Percentiles rank a stretch among this genome's conserved stretches.
Conservation (phyloP, 2,113 vertebrate genomes). For the Tonatia bakeri region DNA sequence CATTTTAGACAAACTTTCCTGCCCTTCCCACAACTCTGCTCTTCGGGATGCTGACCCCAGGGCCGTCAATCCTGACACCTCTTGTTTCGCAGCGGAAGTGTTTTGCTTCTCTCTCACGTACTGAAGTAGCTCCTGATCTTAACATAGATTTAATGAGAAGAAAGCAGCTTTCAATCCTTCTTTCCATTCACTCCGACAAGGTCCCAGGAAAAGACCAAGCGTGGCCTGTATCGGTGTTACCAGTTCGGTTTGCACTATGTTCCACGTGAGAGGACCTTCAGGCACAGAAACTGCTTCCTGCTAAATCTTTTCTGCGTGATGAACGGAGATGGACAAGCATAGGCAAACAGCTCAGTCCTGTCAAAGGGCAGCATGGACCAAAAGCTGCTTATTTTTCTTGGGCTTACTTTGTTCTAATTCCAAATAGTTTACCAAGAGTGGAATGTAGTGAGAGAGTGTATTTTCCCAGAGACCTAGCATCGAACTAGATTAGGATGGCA, state of each 20-base stretch:
- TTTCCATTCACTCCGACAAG: neutral
- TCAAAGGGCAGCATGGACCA: neutral
- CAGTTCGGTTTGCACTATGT: neutral
- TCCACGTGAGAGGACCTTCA: neutral
- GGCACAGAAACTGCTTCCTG: neutral
- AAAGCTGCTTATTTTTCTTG: neutral
- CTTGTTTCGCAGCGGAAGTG: neutral
- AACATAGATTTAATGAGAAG: slow-evolving; percentile 34
- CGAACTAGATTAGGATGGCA: slow-evolving; percentile 23
- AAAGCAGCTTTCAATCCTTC: neutral
- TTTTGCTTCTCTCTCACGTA: slow-evolving; percentile 11
- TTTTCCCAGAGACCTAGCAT: neutral
- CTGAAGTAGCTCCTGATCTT: neutral
- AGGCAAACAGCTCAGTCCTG: neutral
- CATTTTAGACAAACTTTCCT: neutral
- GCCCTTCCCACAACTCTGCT: neutral
- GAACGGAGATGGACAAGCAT: neutral
- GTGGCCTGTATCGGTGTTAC: neutral
- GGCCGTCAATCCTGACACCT: neutral
- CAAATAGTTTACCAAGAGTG: neutral
- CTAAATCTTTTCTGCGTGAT: neutral
- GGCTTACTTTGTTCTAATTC: neutral
- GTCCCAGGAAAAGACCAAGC: neutral
- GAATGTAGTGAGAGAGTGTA: neutral
- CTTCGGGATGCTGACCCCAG: neutral